These are phyloP conservation scores for Ischnura elegans DNA, from an alignment of 2,888 invertebrate genomes.

Conservation along the genomic window DNA sequence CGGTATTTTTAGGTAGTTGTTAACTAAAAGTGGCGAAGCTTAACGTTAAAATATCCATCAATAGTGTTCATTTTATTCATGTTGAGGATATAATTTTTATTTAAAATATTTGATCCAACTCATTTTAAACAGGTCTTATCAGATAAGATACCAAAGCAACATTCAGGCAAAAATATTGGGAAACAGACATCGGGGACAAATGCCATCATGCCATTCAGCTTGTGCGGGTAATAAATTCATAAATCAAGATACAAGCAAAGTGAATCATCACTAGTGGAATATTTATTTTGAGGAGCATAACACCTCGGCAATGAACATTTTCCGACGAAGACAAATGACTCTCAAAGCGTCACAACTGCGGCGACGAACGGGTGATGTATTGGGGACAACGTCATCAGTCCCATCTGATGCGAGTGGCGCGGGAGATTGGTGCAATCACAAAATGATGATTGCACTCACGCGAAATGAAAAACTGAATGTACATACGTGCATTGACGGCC, in stretches of 20 bases:
- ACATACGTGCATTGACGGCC: background rate
- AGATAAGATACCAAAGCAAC: too few relatives aligned
- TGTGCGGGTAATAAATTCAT: background rate
- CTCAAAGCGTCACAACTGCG: background rate
- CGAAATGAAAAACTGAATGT: constrained; percentile 33
- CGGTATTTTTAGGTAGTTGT: too few relatives aligned
- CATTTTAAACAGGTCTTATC: too few relatives aligned
- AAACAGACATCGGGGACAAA: too few relatives aligned
- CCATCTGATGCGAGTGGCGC: background rate
- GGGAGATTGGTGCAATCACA: constrained; percentile 38
- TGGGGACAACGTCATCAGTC: background rate
- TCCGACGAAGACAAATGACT: background rate
- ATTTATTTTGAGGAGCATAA: background rate
- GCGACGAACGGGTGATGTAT: constrained; percentile 41
- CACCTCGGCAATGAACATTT: background rate
- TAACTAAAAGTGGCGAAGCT: too few relatives aligned
- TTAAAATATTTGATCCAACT: too few relatives aligned
- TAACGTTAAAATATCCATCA: too few relatives aligned
- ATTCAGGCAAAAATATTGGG: too few relatives aligned
- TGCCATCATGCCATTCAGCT: too few relatives aligned
- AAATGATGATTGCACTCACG: constrained; percentile 57
- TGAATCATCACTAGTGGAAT: background rate
- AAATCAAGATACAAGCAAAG: background rate
- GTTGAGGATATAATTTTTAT: too few relatives aligned
- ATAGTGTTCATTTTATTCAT: too few relatives aligned